Evolutionary conservation across 2,888 invertebrate species (phyloP).

Genomic region (Amiota communis): DNA sequence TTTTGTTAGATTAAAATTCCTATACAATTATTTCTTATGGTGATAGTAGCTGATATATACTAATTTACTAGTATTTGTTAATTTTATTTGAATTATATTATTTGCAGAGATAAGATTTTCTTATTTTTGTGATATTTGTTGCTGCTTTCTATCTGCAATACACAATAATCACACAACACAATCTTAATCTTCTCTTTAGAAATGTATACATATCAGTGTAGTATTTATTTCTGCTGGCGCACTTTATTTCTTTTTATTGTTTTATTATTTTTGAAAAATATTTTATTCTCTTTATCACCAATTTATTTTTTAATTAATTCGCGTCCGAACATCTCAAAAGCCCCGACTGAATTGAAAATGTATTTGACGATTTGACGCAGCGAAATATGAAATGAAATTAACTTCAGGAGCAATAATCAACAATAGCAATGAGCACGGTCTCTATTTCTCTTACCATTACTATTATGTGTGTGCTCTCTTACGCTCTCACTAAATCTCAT

Average conservation of each 20-base stretch:
- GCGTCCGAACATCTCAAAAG: slow-evolving; percentile 17
- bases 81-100: background rate
- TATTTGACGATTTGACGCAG: background rate
- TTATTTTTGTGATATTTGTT: background rate
- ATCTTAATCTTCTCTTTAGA: no score
- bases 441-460: background rate
- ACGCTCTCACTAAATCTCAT: background rate
- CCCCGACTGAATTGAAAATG: slow-evolving; percentile 18
- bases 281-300: background rate
- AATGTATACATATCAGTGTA: no score
- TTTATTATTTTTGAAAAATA: background rate
- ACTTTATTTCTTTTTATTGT: background rate
- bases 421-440: no score
- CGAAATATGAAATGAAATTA: slow-evolving; percentile 9
- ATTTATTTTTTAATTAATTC: slow-evolving; percentile 26
- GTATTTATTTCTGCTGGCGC: background rate
- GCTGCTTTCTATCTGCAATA: slow-evolving; percentile 1
- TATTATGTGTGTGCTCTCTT: background rate
- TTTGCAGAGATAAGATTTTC: background rate
- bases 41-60: no score
- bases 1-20: no score
- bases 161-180: background rate
- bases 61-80: background rate
- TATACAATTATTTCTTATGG: no score
- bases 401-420: background rate